Base-by-base conservation (phyloP, 2,113 vertebrate species). In the Hirundichthys speculiger region DNA sequence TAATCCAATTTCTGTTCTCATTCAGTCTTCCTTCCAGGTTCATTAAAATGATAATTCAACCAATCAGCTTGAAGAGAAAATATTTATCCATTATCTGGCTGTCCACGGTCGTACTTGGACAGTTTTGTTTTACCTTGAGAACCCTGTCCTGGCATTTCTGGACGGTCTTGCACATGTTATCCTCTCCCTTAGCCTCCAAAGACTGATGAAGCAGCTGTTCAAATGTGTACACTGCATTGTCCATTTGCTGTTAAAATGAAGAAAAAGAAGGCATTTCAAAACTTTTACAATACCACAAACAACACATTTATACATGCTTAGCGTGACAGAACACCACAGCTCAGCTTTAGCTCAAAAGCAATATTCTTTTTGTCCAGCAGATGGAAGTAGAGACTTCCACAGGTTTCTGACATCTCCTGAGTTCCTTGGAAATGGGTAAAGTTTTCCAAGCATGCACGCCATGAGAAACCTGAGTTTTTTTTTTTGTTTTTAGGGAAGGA, bases 191-290 rank as follows among this genome's bases (percentile, higher is more conserved):
- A 77, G 89, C 89, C 20, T 93, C 91, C 67, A 98, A 79, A 64
- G 95, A 94, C 89, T 98, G 96, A n/a, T 98, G 91, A 2, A 99
- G 89, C 46, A 99, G 94, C 13, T 96, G 96, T 91, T 98, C 96
- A 0, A 98, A 98, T 0, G 98, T 99, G 91, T 94, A 94, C 52
- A 98, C 93, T 0, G 96, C 92, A 0, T 97, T 94, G 22, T 99
- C 96, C 95, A 98, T 98, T 96, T 98, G 95, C 98, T 99, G 83
- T 47, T 18, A 71, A 40, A 59, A 59, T 12, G 0, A 39, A n/a
- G 30, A 22, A 21, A 73, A 27, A 69, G 27, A 71, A 51, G n/a
- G 9, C 2, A 4, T 7, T 7, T 34, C 11, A 4, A 34, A 34
- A 34, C 1, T 9, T 34, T 9, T 2, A 34, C 30, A 34, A 34